Percentiles rank a stretch among this genome's conserved stretches.
Evolutionary conservation across 1,140 invertebrate species (phyloP).

Genomic region (Bombus soroeensis): DNA sequence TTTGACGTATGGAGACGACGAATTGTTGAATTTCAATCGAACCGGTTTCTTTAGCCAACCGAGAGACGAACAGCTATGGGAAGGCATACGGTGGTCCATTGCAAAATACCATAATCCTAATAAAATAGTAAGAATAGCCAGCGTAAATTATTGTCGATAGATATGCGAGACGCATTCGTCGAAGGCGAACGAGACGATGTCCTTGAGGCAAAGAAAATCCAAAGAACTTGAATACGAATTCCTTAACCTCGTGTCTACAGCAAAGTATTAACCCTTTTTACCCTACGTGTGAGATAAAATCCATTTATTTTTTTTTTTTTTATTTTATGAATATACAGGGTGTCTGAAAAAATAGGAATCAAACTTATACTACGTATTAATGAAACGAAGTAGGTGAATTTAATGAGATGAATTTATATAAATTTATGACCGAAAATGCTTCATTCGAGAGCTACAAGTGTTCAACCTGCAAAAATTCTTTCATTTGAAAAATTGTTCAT

Average conservation of each 20-base stretch:
- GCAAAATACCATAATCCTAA: background rate
- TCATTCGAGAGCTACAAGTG: too few species aligned
- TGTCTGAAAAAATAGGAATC: too few species aligned
- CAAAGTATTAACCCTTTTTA: background rate
- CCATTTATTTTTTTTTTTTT: too few species aligned
- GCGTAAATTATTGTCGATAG: background rate
- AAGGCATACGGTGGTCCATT: background rate
- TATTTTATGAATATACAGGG: too few species aligned
- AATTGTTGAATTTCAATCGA: constrained; percentile 18
- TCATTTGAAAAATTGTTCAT: too few species aligned
- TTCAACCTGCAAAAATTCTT: too few species aligned
- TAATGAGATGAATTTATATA: too few species aligned
- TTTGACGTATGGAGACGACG: background rate
- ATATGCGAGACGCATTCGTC: background rate
- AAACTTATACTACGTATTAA: too few species aligned
- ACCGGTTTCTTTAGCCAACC: background rate
- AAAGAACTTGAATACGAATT: background rate
- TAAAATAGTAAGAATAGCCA: background rate
- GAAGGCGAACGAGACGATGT: background rate
- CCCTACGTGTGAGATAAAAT: background rate
- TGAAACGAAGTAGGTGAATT: too few species aligned
- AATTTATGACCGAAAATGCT: too few species aligned
- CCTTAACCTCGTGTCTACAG: background rate
- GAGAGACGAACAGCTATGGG: too few species aligned
- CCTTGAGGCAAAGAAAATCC: background rate